phyloP scores from a whole-genome alignment of 2,888 invertebrate genomes.

The Steinernema hermaphroditum region DNA sequence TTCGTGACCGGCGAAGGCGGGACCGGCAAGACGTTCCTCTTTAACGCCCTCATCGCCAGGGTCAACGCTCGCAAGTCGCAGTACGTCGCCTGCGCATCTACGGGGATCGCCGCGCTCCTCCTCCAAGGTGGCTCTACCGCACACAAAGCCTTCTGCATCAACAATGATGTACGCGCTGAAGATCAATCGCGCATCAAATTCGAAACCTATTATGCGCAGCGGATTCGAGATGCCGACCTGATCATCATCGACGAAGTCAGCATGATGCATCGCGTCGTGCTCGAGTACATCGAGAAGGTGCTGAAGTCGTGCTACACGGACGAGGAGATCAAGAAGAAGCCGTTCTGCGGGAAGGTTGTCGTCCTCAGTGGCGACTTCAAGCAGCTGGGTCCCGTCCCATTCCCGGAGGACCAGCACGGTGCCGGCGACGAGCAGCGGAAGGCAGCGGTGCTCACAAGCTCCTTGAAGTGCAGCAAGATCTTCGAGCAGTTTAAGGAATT shows the following conservation, averaged over 20 bases:
- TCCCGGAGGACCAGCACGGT: too few species aligned
- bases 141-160: conserved; percentile 4
- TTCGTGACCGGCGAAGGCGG: conserved; percentile 32
- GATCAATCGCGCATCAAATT: background rate
- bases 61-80: background rate
- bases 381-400: conserved; percentile 35
- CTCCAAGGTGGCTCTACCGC: conserved; percentile 15
- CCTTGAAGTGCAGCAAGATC: conserved; percentile 24
- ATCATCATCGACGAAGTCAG: conserved; percentile 39
- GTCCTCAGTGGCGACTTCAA: conserved; percentile 36
- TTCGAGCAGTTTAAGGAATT: conserved; percentile 26
- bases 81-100: conserved; percentile 9
- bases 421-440: too few species aligned
- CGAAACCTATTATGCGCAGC: background rate
- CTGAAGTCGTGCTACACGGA: too few species aligned
- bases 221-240: background rate
- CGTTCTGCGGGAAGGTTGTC: conserved; percentile 41
- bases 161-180: background rate
- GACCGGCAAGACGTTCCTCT: conserved; percentile 28
- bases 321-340: too few species aligned
- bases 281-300: conserved; percentile 37
- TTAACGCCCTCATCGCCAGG: conserved; percentile 23
- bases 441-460: too few species aligned
- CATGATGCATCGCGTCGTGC: conserved; percentile 31
- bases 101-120: conserved; percentile 12